These are phyloP conservation scores for Manduca sexta DNA, from an alignment of 1,140 invertebrate species.

Conservation along the genomic window DNA sequence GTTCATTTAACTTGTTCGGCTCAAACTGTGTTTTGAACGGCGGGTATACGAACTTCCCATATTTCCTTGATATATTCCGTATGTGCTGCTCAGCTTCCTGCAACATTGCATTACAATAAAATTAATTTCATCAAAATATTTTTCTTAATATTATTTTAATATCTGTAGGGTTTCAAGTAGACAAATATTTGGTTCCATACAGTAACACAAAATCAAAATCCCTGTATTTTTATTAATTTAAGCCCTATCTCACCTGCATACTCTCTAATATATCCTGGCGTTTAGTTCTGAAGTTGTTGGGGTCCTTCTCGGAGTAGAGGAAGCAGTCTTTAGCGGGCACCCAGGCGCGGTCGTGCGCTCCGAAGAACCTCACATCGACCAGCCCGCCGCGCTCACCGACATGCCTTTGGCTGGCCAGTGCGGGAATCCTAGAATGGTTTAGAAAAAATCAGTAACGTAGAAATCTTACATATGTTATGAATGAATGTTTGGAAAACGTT, in stretches of 20 bases:
- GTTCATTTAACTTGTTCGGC: conserved; percentile 77
- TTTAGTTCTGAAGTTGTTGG: conserved; percentile 70
- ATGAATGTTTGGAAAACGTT: too few relatives aligned
- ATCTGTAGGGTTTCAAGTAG: too few relatives aligned
- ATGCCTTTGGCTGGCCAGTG: conserved; percentile 96
- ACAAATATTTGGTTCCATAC: too few relatives aligned
- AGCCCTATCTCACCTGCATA: too few relatives aligned
- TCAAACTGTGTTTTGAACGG: conserved; percentile 82
- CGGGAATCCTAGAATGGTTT: conserved; percentile 85
- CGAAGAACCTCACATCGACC: conserved; percentile 95
- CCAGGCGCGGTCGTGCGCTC: conserved; percentile 94
- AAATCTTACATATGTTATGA: too few relatives aligned
- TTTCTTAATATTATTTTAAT: too few relatives aligned
- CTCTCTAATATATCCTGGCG: conserved; percentile 59
- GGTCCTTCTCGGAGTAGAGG: conserved; percentile 83
- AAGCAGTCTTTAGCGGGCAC: conserved; percentile 89
- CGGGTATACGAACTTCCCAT: conserved; percentile 86
- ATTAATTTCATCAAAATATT: too few relatives aligned
- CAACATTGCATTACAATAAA: too few relatives aligned
- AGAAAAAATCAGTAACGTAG: too few relatives aligned
- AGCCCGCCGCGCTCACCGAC: conserved; percentile 80
- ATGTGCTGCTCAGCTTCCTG: conserved; percentile 85
- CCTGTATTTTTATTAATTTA: too few relatives aligned
- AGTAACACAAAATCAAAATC: too few relatives aligned
- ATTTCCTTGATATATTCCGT: conserved; percentile 80